Conservation (phyloP, 53 echinoderm and acorn worm species). For the Holothuria leucospilota region DNA sequence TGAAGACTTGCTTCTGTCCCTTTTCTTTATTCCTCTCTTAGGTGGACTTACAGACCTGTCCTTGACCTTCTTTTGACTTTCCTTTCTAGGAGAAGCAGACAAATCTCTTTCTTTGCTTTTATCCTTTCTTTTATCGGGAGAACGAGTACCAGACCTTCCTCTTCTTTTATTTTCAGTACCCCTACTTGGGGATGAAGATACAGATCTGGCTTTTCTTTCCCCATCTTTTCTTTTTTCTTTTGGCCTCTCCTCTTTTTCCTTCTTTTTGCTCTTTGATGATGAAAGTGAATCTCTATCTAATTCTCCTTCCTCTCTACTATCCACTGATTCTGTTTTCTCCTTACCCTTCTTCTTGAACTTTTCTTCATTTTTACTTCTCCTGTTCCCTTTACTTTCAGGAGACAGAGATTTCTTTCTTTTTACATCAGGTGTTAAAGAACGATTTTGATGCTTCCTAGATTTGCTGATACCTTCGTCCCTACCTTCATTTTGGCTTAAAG, state of each 20-base stretch:
- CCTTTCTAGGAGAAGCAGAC: constrained; percentile 10
- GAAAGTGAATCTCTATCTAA: not conserved
- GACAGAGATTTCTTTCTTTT: too few relatives aligned
- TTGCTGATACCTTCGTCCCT: too few relatives aligned
- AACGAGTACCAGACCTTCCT: not conserved
- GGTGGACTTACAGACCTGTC: constrained; percentile 8
- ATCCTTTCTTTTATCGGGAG: not conserved
- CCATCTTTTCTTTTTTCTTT: not conserved
- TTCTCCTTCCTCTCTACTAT: constrained; percentile 4
- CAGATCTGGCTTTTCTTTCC: not conserved
- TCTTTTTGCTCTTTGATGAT: not conserved
- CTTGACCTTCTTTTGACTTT: constrained; percentile 6
- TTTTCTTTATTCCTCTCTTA: not conserved
- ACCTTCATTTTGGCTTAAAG: too few relatives aligned
- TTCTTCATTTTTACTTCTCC: constrained; percentile 22
- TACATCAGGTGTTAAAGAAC: too few relatives aligned
- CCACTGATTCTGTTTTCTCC: not conserved
- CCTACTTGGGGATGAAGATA: not conserved
- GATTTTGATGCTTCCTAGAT: too few relatives aligned
- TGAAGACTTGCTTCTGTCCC: not conserved
- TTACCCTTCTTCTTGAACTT: not conserved
- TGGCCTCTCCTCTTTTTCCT: not conserved
- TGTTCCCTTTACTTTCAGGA: not conserved
- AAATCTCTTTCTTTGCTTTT: not conserved
- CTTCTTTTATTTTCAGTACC: not conserved